Conservation (phyloP, 2,113 vertebrate species). For the Daubentonia madagascariensis region DNA sequence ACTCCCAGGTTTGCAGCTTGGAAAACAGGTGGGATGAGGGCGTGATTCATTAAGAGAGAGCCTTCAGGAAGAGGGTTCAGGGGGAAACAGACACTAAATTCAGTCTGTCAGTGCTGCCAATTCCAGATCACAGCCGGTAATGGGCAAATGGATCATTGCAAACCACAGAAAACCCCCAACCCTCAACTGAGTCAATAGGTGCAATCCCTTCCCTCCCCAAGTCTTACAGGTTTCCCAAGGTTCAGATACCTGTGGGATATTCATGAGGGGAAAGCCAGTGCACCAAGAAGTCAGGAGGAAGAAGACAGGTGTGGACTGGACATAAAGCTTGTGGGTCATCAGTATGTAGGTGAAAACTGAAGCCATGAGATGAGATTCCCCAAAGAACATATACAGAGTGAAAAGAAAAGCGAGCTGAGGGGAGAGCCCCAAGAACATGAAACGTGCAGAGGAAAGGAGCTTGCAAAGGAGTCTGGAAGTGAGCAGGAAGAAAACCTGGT, state of each 20-base stretch:
- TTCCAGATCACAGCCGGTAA: neutral
- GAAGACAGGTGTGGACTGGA: neutral
- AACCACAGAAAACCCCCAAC: constrained; percentile 1
- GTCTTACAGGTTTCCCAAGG: neutral
- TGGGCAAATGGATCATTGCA: neutral
- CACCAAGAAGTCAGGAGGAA: neutral
- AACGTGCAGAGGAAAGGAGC: neutral
- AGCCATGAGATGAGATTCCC: neutral
- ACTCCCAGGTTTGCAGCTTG: neutral
- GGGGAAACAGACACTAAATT: neutral
- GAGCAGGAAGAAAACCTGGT: neutral
- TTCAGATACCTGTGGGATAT: neutral
- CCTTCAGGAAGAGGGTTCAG: neutral
- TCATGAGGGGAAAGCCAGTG: neutral
- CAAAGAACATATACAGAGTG: neutral
- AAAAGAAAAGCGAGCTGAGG: neutral
- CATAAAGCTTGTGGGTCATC: neutral
- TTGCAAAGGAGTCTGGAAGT: neutral
- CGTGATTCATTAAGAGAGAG: neutral
- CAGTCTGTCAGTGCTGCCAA: neutral
- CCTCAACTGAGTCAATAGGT: neutral
- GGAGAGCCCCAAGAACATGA: neutral
- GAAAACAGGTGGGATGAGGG: neutral
- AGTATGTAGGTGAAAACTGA: neutral
- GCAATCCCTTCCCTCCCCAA: neutral